Percentiles rank a stretch among this genome's conserved stretches.
phyloP scores from a whole-genome alignment of 2,888 invertebrate genomes.

The Nemotelus nigrinus region DNA sequence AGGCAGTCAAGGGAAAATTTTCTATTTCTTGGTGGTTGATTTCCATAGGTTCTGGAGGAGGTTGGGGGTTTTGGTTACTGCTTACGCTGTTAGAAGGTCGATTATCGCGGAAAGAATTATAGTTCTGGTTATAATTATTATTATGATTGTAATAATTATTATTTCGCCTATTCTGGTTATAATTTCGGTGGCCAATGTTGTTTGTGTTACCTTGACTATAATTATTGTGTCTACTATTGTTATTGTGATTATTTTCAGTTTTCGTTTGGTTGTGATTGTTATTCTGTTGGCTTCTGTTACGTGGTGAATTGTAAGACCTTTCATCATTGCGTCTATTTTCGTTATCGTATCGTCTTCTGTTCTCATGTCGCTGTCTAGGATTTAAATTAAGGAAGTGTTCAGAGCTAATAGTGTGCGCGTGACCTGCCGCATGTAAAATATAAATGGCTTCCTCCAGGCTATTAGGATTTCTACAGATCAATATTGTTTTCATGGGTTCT shows the following conservation, averaged over 20 bases:
- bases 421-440: background rate
- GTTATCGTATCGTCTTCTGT: background rate
- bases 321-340: background rate
- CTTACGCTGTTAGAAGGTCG: background rate
- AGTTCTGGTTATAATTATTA: background rate
- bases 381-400: background rate
- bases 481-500: background rate
- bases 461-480: too few relatives aligned
- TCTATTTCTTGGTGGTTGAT: background rate
- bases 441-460: too few relatives aligned
- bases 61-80: background rate
- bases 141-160: background rate
- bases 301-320: background rate
- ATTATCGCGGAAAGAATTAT: background rate
- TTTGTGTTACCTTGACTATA: background rate
- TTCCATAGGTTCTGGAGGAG: background rate
- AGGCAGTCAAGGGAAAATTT: conserved; percentile 13
- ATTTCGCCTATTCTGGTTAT: background rate
- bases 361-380: background rate
- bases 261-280: background rate
- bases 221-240: background rate
- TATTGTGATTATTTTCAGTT: background rate
- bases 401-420: too few relatives aligned
- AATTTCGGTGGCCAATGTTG: background rate
- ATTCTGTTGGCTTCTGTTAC: background rate